Base-by-base conservation (phyloP, 2,113 vertebrate species). In the Equus quagga region DNA sequence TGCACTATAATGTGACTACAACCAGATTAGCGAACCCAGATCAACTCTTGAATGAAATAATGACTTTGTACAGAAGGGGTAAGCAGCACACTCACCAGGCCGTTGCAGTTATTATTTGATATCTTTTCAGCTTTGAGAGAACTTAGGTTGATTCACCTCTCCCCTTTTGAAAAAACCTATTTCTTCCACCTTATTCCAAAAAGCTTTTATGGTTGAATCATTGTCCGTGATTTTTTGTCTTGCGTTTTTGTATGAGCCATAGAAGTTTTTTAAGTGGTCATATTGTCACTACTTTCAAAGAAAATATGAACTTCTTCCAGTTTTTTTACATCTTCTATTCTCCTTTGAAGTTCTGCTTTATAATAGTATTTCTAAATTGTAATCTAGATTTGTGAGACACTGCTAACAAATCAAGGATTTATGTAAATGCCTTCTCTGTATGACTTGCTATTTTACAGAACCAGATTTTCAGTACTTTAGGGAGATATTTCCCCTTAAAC, bases 51-150 rank as follows among this genome's bases (percentile, higher is more conserved):
- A 99, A 99, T 96, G 99, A 99, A 97, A 99, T 99, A 96, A 99
- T 99, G 99, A 99, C 90, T 99, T 99, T 86, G 98, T 99, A 85
- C 99, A 99, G 95, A 99, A 99, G 87, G 99, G 99, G 99, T 99
- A 98, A 99, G 99, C 97, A 54, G 49, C 31, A 65, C n/a, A 36
- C 33, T 75, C 31, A 26, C 0, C 0, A 41, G 3, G 18, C 28
- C 73, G 44, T 82, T 94, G n/a, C 0, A 19, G 62, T 72, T 92
- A 21, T 88, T 75, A 75, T 11, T 88, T 89, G 49, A 26, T 73
- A 13, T 64, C 44, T 84, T 64, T 80, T 85, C 23, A 51, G 24
- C 62, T 95, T 86, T 58, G 14, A 92, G 86, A 67, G 95, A 81
- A 87, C 54, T 31, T 3, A 17, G 18, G 4, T 60, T 70, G 41